Evolutionary conservation across 1,140 invertebrate species (phyloP).

Genomic region (Atopsyche davidsoni): DNA sequence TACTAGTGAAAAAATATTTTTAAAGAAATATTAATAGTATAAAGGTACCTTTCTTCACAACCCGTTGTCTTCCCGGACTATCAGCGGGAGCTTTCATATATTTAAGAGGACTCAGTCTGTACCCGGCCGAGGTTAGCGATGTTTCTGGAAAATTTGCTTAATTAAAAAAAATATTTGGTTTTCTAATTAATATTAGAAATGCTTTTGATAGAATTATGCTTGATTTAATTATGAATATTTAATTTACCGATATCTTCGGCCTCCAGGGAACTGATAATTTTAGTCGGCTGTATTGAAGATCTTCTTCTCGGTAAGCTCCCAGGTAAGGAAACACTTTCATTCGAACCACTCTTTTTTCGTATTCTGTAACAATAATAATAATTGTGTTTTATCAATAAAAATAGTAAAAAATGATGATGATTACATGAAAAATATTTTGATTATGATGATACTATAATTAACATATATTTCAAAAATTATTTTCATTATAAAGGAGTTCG

Average conservation of each 20-base stretch:
- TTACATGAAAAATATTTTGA: too few species aligned
- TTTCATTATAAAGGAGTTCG: too few species aligned
- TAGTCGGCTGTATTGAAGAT: slow-evolving; percentile 50
- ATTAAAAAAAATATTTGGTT: too few species aligned
- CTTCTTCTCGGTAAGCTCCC: slow-evolving; percentile 60
- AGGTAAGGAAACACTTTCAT: slow-evolving; percentile 55
- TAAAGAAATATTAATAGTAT: not conserved
- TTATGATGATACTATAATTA: too few species aligned
- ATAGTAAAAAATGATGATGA: too few species aligned
- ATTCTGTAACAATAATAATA: too few species aligned
- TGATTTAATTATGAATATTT: not conserved
- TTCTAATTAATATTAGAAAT: not conserved
- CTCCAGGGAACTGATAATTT: slow-evolving; percentile 45
- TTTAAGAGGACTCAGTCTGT: slow-evolving; percentile 29
- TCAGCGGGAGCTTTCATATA: slow-evolving; percentile 21
- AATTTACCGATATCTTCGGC: slow-evolving; percentile 45
- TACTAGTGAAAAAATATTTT: not conserved
- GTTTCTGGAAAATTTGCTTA: slow-evolving; percentile 28
- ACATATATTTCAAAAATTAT: too few species aligned
- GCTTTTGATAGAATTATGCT: not conserved
- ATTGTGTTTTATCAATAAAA: too few species aligned
- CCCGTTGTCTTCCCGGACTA: slow-evolving; percentile 18
- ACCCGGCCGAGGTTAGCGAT: slow-evolving; percentile 28
- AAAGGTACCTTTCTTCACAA: slow-evolving; percentile 29
- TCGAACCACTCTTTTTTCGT: slow-evolving; percentile 46